These are phyloP conservation scores for Drosophila leonis DNA, from an alignment of 2,888 invertebrate species.

Conservation along the genomic window DNA sequence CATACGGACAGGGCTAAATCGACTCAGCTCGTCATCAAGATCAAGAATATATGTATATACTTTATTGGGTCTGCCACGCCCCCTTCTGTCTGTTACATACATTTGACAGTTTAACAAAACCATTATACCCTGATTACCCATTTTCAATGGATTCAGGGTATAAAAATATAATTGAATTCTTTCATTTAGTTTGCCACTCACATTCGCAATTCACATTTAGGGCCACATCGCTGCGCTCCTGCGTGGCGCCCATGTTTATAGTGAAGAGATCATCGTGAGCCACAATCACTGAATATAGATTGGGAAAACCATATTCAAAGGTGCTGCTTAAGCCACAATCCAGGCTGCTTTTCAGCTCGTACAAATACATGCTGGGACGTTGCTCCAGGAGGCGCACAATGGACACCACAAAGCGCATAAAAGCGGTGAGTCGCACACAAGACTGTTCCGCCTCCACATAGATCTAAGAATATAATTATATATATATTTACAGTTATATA, in stretches of 20 bases:
- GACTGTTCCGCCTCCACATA: slow-evolving; percentile 56
- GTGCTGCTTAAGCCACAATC: slow-evolving; percentile 78
- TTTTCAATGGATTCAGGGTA: too few relatives aligned
- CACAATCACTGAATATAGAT: slow-evolving; percentile 81
- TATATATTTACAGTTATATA: neutral
- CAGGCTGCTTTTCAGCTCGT: slow-evolving; percentile 82
- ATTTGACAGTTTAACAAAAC: too few relatives aligned
- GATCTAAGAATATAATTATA: slow-evolving; percentile 60
- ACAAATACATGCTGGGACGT: slow-evolving; percentile 74
- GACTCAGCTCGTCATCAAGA: too few relatives aligned
- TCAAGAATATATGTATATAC: too few relatives aligned
- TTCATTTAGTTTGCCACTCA: slow-evolving; percentile 53
- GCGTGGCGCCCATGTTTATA: slow-evolving; percentile 72
- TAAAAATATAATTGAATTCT: too few relatives aligned
- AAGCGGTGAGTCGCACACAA: slow-evolving; percentile 76
- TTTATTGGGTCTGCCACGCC: too few relatives aligned
- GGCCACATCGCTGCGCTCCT: slow-evolving; percentile 82
- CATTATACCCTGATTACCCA: too few relatives aligned
- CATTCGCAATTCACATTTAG: slow-evolving; percentile 80
- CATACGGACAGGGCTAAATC: too few relatives aligned
- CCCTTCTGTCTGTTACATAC: too few relatives aligned
- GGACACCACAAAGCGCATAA: slow-evolving; percentile 82
- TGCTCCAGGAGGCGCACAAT: slow-evolving; percentile 82
- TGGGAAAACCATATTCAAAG: slow-evolving; percentile 84
- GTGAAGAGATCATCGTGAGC: slow-evolving; percentile 84